Evolutionary conservation across 2,888 invertebrate genomes (phyloP).

Genomic region (Cosmia trapezina): DNA sequence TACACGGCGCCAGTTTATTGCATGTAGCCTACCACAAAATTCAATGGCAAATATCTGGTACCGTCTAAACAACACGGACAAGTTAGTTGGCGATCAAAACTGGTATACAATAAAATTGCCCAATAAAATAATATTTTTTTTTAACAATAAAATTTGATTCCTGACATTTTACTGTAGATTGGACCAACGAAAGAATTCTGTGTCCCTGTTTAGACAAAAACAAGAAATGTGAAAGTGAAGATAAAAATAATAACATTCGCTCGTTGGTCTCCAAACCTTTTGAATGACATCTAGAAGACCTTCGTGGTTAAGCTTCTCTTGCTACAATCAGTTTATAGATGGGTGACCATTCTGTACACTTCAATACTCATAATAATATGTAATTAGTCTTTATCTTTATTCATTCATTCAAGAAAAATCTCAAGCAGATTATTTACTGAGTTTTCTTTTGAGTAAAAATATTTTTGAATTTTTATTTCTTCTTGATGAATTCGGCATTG

Average conservation of each 20-base stretch:
- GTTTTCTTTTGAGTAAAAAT: background rate
- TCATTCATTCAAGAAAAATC: background rate
- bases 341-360: background rate
- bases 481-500: conserved; percentile 5
- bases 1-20: no score
- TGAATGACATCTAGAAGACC: background rate
- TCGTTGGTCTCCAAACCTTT: background rate
- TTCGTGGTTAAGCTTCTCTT: background rate
- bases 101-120: no score
- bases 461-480: conserved; percentile 10
- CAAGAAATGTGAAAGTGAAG: no score
- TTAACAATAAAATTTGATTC: no score
- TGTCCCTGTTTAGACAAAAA: no score
- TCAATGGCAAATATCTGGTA: no score
- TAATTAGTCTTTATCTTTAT: background rate
- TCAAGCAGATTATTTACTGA: background rate
- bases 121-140: no score
- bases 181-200: background rate
- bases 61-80: no score
- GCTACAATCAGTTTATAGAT: background rate
- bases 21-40: no score
- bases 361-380: background rate
- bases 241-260: no score
- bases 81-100: no score
- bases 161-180: background rate